These are phyloP conservation scores for Lophotriccus pileatus DNA, from an alignment of 2,797 vertebrate genomes.

Conservation along the genomic window DNA sequence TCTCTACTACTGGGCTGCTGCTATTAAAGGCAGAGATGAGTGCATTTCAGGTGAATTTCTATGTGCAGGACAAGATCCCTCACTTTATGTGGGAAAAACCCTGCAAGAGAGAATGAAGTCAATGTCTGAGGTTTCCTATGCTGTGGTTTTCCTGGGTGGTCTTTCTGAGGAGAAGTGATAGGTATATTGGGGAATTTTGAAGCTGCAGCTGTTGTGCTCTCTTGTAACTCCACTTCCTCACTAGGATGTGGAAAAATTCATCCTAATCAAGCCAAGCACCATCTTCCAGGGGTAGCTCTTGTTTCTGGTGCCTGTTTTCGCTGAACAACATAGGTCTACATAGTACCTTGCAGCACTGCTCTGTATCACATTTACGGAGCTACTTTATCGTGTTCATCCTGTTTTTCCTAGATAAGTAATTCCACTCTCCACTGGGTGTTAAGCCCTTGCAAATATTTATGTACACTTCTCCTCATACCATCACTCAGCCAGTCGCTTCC, in stretches of 20 bases:
- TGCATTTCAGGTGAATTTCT: not conserved
- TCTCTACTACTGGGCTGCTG: not conserved
- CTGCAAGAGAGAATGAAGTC: not conserved
- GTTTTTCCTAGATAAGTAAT: slow-evolving; percentile 27
- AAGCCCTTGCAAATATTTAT: slow-evolving; percentile 13
- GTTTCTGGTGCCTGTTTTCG: not conserved
- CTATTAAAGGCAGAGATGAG: not conserved
- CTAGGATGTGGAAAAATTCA: not conserved
- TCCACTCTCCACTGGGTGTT: not conserved
- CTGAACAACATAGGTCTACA: not conserved
- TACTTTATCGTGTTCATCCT: not conserved
- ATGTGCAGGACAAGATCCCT: not conserved
- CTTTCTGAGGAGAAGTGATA: not conserved
- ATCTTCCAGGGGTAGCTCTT: not conserved
- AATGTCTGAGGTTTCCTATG: not conserved
- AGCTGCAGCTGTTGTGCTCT: not conserved
- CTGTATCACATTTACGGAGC: not conserved
- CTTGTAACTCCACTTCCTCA: not conserved
- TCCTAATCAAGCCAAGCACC: not conserved
- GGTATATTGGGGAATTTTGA: not conserved
- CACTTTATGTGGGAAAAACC: not conserved
- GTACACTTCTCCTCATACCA: not conserved
- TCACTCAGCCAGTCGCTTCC: not conserved
- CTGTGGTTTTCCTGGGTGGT: not conserved
- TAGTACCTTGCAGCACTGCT: not conserved